These are phyloP conservation scores for Leptonema lineaticorne DNA, from an alignment of 1,140 invertebrate genomes.

Conservation along the genomic window DNA sequence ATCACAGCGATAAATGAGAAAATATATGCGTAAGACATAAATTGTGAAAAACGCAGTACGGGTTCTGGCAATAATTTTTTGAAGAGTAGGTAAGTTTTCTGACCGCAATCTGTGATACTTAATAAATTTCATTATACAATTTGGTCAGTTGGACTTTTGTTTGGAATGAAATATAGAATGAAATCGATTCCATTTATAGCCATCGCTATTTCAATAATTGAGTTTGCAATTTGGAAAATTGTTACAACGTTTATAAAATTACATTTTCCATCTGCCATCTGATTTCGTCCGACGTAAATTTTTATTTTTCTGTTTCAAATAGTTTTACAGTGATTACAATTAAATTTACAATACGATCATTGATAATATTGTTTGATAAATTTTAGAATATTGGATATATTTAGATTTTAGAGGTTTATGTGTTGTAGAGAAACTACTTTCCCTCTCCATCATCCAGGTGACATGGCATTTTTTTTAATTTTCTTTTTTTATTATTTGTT, in stretches of 20 bases:
- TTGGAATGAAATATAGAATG: not conserved
- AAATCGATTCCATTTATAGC: too few species aligned
- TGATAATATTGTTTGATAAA: slow-evolving; percentile 22
- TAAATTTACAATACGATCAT: not conserved
- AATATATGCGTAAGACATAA: too few species aligned
- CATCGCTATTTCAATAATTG: too few species aligned
- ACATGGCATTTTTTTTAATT: slow-evolving; percentile 34
- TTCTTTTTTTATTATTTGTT: not conserved
- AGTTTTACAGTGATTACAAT: too few species aligned
- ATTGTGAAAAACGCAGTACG: not conserved
- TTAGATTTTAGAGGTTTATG: slow-evolving; percentile 37
- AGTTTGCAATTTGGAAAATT: too few species aligned
- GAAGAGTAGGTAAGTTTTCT: not conserved
- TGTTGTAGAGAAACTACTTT: slow-evolving; percentile 26
- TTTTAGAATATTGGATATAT: slow-evolving; percentile 19
- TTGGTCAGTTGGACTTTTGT: not conserved
- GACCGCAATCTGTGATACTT: slow-evolving; percentile 6
- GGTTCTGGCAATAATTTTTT: not conserved
- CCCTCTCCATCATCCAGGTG: slow-evolving; percentile 1
- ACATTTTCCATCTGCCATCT: too few species aligned
- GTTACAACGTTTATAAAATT: too few species aligned
- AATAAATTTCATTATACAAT: not conserved
- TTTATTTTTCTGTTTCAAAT: too few species aligned
- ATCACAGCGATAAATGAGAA: too few species aligned
- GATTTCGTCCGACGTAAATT: too few species aligned